Base-by-base conservation (phyloP, 2,888 invertebrate species). In the Diadromus collaris region DNA sequence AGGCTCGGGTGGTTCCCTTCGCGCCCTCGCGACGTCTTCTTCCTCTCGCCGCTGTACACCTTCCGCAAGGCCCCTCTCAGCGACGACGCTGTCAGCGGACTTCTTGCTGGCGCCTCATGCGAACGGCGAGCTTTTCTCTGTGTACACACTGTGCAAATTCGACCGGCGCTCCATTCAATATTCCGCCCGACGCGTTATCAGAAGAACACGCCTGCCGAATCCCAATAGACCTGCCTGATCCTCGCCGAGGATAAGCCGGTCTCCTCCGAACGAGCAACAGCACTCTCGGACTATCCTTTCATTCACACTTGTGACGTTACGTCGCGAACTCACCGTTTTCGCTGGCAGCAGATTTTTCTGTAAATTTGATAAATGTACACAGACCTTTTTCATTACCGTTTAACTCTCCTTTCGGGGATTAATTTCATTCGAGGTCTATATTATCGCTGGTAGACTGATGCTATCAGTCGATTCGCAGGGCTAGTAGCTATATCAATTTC, bases 101-200 rank as follows among this genome's bases (percentile, higher is more conserved):
- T 75, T 64, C 68, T 34, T 60, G 24, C 56, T 58, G 51, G 60
- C 41, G 73, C 70, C 65, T 77, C 63, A 67, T 44, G 51, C 56
- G 61, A 56, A 68, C 78, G 75, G 71, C 72, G 76, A 75, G 76
- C 74, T 72, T 81, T 75, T 76, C 38, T 69, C 61, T 69, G 48
- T 64, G 41, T 76, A 65, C 68, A 76, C 24, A 77, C 77, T 71
- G 70, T 38, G 56, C 74, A 74, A 65, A 77, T 77, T 60, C 19
- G 69, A 38, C 56, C 73, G 61, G 71, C 82, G 83, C 84, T 83
- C 85, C 87, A 89, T 90, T 89, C 87, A 88, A 89, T 89, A 90
- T 90, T 89, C 90, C 84, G 82, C 85, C 86, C 88, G 83, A 84
- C 85, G 88, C 86, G 87, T 88, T 89, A 89, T 90, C 89, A 85